Conservation (phyloP, 2,797 vertebrate genomes). For the Cossypha polioptera region DNA sequence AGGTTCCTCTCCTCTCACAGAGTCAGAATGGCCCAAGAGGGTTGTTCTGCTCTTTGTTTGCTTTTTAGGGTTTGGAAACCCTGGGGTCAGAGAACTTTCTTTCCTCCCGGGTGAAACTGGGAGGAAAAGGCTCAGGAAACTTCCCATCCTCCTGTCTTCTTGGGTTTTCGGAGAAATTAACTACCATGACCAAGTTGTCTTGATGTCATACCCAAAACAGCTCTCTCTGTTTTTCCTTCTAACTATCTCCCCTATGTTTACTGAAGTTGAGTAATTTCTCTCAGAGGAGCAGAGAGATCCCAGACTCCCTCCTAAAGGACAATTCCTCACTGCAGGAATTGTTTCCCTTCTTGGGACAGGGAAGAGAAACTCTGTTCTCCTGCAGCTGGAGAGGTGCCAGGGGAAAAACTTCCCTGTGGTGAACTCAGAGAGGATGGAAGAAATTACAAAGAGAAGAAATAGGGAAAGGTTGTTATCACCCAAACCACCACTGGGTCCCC, state of each 20-base stretch:
- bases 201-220: background rate
- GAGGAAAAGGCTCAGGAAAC: background rate
- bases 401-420: background rate
- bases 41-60: background rate
- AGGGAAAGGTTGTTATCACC: background rate
- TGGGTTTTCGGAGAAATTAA: background rate
- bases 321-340: background rate
- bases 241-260: background rate
- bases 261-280: background rate
- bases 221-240: background rate
- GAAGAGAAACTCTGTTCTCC: background rate
- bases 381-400: background rate
- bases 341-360: background rate
- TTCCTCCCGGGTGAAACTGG: background rate
- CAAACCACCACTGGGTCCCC: background rate
- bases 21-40: background rate
- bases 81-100: background rate
- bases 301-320: background rate
- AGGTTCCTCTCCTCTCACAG: background rate
- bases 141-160: background rate
- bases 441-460: background rate
- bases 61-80: background rate
- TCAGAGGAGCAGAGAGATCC: background rate
- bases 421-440: rapidly evolving
- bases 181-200: background rate